Percentiles rank a stretch among this genome's conserved stretches.
Conservation (phyloP, 2,113 vertebrate genomes). For the Pandion haliaetus region DNA sequence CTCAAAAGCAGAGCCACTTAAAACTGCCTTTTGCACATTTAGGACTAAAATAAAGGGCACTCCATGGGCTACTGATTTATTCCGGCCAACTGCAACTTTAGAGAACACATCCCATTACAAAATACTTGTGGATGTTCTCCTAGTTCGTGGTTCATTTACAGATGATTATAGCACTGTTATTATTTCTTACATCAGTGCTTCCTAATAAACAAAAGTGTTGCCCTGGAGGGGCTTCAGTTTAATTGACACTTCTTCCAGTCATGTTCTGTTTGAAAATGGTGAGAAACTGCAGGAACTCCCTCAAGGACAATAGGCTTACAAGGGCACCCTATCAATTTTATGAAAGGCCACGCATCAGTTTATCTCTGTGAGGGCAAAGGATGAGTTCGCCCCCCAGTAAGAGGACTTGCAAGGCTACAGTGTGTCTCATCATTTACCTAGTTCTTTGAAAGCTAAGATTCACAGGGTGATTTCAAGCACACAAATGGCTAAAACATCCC, state of each 20-base stretch:
- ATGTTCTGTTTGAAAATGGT: neutral
- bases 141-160: conserved; percentile 5
- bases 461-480: neutral
- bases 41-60: neutral
- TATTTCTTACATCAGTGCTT: conserved; percentile 21
- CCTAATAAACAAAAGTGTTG: conserved; percentile 8
- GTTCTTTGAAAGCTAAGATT: neutral
- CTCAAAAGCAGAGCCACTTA: neutral
- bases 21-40: conserved; percentile 7
- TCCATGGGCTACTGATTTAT: conserved; percentile 32
- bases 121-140: neutral
- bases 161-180: conserved; percentile 22
- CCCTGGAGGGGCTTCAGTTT: neutral
- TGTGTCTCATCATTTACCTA: neutral
- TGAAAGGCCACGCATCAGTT: neutral
- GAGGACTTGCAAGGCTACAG: neutral
- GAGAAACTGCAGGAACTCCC: neutral
- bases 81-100: neutral
- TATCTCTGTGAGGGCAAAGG: neutral
- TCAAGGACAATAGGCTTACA: neutral
- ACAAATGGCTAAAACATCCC: neutral
- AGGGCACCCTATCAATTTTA: neutral
- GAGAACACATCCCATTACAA: neutral
- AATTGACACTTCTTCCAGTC: neutral
- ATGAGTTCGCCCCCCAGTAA: neutral